Base-by-base conservation (phyloP, 2,797 vertebrate species). In the Diplodus sargus region DNA sequence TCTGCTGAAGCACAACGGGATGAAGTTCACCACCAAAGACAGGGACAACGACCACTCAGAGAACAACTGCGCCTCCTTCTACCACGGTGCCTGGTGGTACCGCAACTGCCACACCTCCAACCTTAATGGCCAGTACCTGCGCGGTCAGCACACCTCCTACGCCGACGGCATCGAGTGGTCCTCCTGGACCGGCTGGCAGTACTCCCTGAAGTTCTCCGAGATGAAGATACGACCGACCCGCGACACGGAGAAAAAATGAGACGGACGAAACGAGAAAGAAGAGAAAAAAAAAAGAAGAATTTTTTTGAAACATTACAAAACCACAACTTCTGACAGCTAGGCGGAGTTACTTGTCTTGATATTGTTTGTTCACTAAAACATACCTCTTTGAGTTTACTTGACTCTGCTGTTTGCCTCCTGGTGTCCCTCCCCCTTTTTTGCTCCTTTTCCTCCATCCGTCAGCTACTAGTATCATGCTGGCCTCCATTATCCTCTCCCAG, bases 81-180 rank as follows among this genome's bases (percentile, higher is more conserved):
- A 99, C 95, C 97, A 97, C 0, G 98, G 98, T 0, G 98, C 98
- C 79, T 99, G 98, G 98, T 99, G 98, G 98, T 99, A 99, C 91
- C 97, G 97, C 81, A 99, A 98, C 93, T 99, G 98, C 94, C 98
- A 99, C 95, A 98, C 97, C 2, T 97, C 97, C 94, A 99, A 99
- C 96, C 96, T 99, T 68, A 99, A 99, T 0, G 98, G 98, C 64
- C 97, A 99, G 89, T 99, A 99, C 94, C 95, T 99, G 84, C 96
- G 93, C 2, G 98, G 98, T 9, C 96, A 98, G 76, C 98, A 99
- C 88, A 96, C 97, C 78, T 99, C 98, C 85, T 99, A 99, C 0
- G 98, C 98, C 0, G 97, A 99, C 0, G 98, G 98, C 70, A 95
- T 99, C 12, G 98, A 99, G 94, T 99, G 98, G 98, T 98, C 98